Evolutionary conservation across 2,888 invertebrate species (phyloP).

Genomic region (Mythimna impura): DNA sequence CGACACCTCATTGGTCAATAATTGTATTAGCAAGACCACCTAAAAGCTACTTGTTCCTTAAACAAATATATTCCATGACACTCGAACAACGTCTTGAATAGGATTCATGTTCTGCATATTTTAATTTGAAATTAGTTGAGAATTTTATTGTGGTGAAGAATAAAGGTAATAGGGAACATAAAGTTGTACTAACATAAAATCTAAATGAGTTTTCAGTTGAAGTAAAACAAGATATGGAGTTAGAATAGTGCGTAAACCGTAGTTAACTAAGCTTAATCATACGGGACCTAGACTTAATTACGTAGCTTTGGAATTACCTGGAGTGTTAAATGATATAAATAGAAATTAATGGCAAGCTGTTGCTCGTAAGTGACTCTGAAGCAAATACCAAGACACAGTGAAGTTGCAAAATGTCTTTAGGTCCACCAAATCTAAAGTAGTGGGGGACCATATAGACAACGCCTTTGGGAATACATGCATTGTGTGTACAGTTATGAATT

Average conservation of each 20-base stretch:
- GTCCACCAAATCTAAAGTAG: too few species aligned
- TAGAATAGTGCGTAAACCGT: constrained; percentile 20
- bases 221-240: constrained; percentile 12
- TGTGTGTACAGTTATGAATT: too few species aligned
- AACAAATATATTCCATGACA: constrained; percentile 35
- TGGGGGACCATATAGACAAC: too few species aligned
- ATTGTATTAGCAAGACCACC: constrained; percentile 58
- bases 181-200: constrained; percentile 35
- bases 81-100: constrained; percentile 24
- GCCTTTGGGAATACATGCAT: too few species aligned
- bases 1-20: constrained; percentile 40
- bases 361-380: background rate
- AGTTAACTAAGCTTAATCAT: constrained; percentile 20
- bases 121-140: constrained; percentile 40
- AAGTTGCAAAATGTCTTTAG: background rate
- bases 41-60: constrained; percentile 26
- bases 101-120: constrained; percentile 42
- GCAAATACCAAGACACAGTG: background rate
- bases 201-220: constrained; percentile 30
- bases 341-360: background rate
- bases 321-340: constrained; percentile 1
- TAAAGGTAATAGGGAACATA: constrained; percentile 19
- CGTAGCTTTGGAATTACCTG: constrained; percentile 18
- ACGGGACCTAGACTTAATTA: constrained; percentile 28
- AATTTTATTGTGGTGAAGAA: constrained; percentile 10